A percentile compares a stretch with the other conserved stretches of the same genome.
Conservation (phyloP, 2,797 vertebrate species). For the Cirrhinus mrigala region DNA sequence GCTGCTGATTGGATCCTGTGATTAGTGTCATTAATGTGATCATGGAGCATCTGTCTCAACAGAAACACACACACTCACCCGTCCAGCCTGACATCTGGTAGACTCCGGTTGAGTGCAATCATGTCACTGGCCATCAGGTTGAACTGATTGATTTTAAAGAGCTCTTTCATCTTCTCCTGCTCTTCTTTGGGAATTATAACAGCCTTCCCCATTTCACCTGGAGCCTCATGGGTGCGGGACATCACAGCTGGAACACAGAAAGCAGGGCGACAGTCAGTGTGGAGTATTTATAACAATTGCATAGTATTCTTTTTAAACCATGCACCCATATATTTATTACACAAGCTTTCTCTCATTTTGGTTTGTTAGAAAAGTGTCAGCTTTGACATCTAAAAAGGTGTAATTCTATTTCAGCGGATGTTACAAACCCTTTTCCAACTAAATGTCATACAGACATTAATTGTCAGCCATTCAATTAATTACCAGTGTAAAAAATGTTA, state of each 20-base stretch:
- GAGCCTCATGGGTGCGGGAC: slow-evolving; percentile 92
- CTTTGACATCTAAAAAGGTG: neutral
- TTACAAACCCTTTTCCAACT: neutral
- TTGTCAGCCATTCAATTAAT: neutral
- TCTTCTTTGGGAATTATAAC: slow-evolving; percentile 92
- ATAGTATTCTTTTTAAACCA: neutral
- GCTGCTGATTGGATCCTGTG: slow-evolving; percentile 19
- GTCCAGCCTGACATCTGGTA: slow-evolving; percentile 94
- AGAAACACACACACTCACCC: slow-evolving; percentile 82
- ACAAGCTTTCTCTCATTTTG: neutral
- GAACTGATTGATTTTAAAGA: slow-evolving; percentile 99
- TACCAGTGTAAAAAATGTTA: neutral
- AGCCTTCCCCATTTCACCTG: slow-evolving; percentile 96
- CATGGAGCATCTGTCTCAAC: neutral
- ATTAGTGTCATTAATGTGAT: neutral
- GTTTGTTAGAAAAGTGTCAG: slow-evolving; percentile 2
- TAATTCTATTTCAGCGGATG: neutral
- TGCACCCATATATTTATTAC: neutral
- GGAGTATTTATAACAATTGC: neutral
- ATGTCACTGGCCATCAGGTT: slow-evolving; percentile 98
- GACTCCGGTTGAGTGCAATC: slow-evolving; percentile 94
- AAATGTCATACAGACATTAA: neutral
- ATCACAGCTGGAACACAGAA: slow-evolving; percentile 85
- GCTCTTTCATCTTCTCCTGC: slow-evolving; percentile 98
- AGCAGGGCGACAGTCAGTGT: neutral